Conservation (phyloP, 2,113 vertebrate species). For the Oncorhynchus tshawytscha region DNA sequence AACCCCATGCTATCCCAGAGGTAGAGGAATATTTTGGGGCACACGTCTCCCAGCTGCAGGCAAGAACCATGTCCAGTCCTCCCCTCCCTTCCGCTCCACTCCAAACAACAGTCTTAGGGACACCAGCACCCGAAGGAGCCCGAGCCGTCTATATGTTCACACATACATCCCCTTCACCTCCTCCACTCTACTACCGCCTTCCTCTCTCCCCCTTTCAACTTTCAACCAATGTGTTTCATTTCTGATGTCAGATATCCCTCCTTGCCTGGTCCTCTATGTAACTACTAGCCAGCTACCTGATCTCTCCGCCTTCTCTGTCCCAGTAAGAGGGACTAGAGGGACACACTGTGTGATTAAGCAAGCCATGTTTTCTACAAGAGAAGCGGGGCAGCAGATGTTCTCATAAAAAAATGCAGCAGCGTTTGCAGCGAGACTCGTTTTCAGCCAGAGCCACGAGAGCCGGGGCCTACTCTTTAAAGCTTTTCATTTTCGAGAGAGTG, state of each 20-base stretch:
- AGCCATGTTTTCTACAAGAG: conserved; percentile 62
- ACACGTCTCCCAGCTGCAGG: not conserved
- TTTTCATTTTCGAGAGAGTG: conserved; percentile 56
- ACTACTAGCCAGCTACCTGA: conserved; percentile 41
- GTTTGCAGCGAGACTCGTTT: conserved; percentile 70
- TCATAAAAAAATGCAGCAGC: conserved; percentile 89
- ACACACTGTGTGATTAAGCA: conserved; percentile 74
- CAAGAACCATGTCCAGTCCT: not conserved
- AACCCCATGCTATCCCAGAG: too few relatives aligned
- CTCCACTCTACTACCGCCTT: conserved; percentile 14
- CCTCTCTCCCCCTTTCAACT: conserved; percentile 24
- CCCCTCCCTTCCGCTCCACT: not conserved
- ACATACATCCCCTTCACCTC: not conserved
- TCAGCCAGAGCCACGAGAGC: conserved; percentile 55
- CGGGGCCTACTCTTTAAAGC: conserved; percentile 73
- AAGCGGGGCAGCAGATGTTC: conserved; percentile 77
- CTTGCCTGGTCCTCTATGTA: conserved; percentile 36
- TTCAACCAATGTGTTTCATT: conserved; percentile 31
- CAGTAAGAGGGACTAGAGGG: conserved; percentile 64
- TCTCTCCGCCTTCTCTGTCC: conserved; percentile 65
- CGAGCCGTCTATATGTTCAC: not conserved
- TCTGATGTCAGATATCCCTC: conserved; percentile 34
- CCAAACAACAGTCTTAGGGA: not conserved
- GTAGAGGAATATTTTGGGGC: too few relatives aligned
- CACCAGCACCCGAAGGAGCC: conserved; percentile 22